Evolutionary conservation across 1,140 invertebrate genomes (phyloP), one percentile per base, ranked within the genome.

Genomic region (Drosophila cardini): DNA sequence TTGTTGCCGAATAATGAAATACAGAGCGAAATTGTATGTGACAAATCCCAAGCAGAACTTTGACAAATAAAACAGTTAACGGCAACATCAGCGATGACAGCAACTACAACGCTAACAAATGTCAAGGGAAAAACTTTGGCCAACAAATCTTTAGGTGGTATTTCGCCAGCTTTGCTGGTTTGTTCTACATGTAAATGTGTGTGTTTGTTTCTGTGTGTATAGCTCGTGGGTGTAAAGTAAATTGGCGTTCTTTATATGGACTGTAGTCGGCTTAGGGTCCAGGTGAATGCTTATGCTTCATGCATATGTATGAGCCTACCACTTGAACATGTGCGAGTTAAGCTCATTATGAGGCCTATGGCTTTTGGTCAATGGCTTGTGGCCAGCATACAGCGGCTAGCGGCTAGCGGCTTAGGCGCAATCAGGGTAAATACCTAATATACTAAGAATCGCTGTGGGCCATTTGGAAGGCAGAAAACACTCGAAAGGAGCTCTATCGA

Each of bases 281-380:
- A 46, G 61, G 36, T 69, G 46, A 26, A 40, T 13, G 21, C 40
- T 21, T 13, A 58, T 26, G 21, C 6, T 16, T 18, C 42, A 56
- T 30, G 53, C 34, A 62, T 63, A 56, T 62, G 34, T 46, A 34
- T 60, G 21, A 26, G 21, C 21, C 21, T 34, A 57, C 3, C 58
- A 67, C 58, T 69, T 78, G 69, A 68, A 58, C 52, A 30, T 57
- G 58, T 71, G 61, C 43, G 52, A 50, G 36, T 67, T 89, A 89
- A 87, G 80, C 84, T 84, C 80, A 89, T 87, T 87, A 84, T 89
- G 65, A 52, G 63, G 48, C 52, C 57, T 73, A 52, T 61, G 55
- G 62, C 67, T 63, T 70, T 26, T 26, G 21, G 21, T 5, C 21
- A 26, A 26, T 5, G 21, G 21, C 21, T 26, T 26, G 21, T 26